Base-by-base conservation (phyloP, 2,888 invertebrate species). In the Drosophila siamana region DNA sequence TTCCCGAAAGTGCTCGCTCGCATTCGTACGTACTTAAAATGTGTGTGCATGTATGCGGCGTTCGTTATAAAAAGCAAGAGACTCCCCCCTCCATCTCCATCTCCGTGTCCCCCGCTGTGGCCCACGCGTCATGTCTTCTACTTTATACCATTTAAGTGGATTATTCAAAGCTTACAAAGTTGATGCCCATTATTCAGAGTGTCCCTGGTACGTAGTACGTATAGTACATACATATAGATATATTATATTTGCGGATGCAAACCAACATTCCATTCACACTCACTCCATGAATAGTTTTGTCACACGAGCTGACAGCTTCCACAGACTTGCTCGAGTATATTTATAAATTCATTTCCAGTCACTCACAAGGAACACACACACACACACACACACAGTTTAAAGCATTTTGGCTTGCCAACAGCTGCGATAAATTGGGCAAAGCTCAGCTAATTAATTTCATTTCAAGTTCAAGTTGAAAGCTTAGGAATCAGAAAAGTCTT, bases 51-150 rank as follows among this genome's bases (percentile, higher is more conserved):
- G 19, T 40, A 41, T 52, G 48, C 19, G 41, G 51, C 63, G 64
- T 72, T 86, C 84, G 68, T 80, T 88, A 73, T 62, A 84, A 68
- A 83, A 88, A 64, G 67, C 72, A 87, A 69, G 69, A 71, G 78
- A 80, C 65, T 56, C 19, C 19, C 13, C 24, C 0, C 28, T 3
- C 8, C n/a, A 15, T 4, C 40, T 13, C 47, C 5, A n/a, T n/a
- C n/a, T n/a, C n/a, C n/a, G n/a, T n/a, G n/a, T n/a, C n/a, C n/a
- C n/a, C n/a, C n/a, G n/a, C 24, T 24, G 1, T 2, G n/a, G 7
- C 19, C 8, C 6, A 6, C 22, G 30, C 19, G 16, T 4, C 7
- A 26, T 7, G 26, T 51, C 30, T 24, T 44, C 15, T 50, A 41
- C 63, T 68, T 43, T 64, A 55, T 68, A 48, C 69, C 68, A 63